Percentiles rank a stretch among this genome's conserved stretches.
Conservation (phyloP, 2,888 invertebrate species). For the Nomada fabriciana region DNA sequence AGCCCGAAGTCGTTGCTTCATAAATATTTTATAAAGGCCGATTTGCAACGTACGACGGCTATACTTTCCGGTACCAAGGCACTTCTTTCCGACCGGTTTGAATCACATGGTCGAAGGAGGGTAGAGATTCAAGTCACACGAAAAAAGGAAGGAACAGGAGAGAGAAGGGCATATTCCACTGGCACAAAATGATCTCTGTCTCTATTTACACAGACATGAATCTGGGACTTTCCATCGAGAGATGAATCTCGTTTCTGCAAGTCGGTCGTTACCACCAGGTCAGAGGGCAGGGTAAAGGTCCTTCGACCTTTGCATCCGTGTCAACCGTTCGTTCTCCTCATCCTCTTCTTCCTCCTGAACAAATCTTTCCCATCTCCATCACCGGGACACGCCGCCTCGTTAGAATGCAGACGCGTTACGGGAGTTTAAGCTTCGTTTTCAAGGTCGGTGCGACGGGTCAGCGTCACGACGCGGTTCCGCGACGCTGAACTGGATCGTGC, state of each 20-base stretch:
- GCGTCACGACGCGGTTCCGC: conserved; percentile 42
- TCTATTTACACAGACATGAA: background rate
- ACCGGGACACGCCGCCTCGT: conserved; percentile 36
- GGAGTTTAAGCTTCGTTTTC: conserved; percentile 40
- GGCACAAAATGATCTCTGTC: background rate
- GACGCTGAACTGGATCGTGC: conserved; percentile 50
- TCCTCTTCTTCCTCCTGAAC: background rate
- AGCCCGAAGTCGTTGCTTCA: background rate
- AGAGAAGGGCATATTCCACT: background rate
- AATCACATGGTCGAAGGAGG: background rate
- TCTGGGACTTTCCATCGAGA: background rate
- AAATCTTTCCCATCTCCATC: conserved; percentile 13
- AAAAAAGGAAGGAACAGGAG: background rate
- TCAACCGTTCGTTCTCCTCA: background rate
- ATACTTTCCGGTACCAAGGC: background rate
- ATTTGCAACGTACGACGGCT: conserved; percentile 22
- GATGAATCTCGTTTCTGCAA: background rate
- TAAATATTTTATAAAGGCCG: conserved; percentile 32
- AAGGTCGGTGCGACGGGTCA: conserved; percentile 53
- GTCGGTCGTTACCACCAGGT: conserved; percentile 22
- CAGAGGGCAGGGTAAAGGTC: conserved; percentile 13
- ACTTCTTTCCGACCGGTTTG: conserved; percentile 3
- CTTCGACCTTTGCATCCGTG: conserved; percentile 25
- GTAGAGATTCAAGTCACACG: conserved; percentile 7
- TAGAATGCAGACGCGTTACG: conserved; percentile 47